Base-by-base conservation (phyloP, 2,888 invertebrate genomes). In the Crepidodera aurea region DNA sequence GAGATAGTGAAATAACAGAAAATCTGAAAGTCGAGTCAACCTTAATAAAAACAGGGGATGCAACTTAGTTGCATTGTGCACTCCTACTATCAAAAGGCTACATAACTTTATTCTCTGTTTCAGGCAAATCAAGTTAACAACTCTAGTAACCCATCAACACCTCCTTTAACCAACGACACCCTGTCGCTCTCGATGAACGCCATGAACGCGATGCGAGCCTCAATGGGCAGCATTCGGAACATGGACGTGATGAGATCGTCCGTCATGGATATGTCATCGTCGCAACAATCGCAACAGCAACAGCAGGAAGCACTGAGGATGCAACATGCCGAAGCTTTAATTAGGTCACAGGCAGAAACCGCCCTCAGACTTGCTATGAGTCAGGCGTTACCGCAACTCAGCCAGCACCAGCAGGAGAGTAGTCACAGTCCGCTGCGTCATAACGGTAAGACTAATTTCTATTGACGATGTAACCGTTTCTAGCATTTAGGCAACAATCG, bases 281-380 rank as follows among this genome's bases (percentile, higher is more conserved):
- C 81, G 60, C 78, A 78, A 60, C 78, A 78, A 63, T 72, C 75
- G 25, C 75, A 75, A 54, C 80, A 79, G 55, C 79, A 81, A 59
- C 57, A 48, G 15, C 81, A 82, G 61, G 82, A 82, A 37, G 79
- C 82, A 5, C 75, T 82, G 70, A 81, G 84, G 79, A 82, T 84
- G 67, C 81, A 81, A 64, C 92, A 92, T 75, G 90, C 90, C 1
- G 93, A 93, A 79, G 91, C 91, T 0, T 83, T 94, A 53, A 82
- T 94, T 16, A 85, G 94, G 75, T 91, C 92, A 71, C 94, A 94
- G 76, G 93, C 93, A 0, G 94, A 94, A 79, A 93, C 93, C 0
- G 90, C 91, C 4, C 83, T 94, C 32, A 85, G 94, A 73, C 80
- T 94, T 61, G 94, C 93, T 29, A 93, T 93, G 68, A 87, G 88